Evolutionary conservation across 2,113 vertebrate species (phyloP).

Genomic region (Bos indicus): DNA sequence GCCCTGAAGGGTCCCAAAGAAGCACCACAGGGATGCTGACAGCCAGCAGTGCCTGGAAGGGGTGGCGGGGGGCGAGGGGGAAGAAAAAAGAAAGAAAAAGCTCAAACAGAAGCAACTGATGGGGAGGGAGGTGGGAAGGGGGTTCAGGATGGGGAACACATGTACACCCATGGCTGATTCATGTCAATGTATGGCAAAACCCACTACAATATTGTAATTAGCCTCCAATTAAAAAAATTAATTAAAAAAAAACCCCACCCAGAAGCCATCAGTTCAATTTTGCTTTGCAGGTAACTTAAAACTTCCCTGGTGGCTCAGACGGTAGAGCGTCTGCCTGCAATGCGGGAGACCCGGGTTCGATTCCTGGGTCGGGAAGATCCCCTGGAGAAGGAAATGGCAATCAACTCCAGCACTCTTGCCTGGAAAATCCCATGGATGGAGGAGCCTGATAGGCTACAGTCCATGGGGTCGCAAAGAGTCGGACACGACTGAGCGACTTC

Average conservation of each 20-base stretch:
- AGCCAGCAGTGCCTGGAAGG: not conserved
- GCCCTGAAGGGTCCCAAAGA: rapidly evolving
- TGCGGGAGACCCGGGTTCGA: no score
- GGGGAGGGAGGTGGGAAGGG: not conserved
- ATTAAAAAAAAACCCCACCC: no score
- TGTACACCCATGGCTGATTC: not conserved
- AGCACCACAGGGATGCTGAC: rapidly evolving
- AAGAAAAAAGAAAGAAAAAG: rapidly evolving
- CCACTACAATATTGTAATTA: not conserved
- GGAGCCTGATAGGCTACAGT: no score
- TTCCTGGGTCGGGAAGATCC: no score
- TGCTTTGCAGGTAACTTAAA: not conserved
- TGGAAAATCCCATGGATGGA: no score
- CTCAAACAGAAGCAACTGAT: not conserved
- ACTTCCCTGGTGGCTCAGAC: no score
- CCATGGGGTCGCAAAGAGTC: no score
- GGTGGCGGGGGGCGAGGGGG: rapidly evolving
- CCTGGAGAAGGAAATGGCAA: no score
- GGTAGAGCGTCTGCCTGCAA: no score
- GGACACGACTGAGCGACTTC: no score
- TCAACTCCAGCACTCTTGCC: no score
- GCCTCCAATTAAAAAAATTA: not conserved
- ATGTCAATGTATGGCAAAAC: not conserved
- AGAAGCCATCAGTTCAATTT: rapidly evolving
- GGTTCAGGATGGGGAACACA: not conserved